Conservation (phyloP, 1,140 invertebrate species). For the Drosophila bipectinata region DNA sequence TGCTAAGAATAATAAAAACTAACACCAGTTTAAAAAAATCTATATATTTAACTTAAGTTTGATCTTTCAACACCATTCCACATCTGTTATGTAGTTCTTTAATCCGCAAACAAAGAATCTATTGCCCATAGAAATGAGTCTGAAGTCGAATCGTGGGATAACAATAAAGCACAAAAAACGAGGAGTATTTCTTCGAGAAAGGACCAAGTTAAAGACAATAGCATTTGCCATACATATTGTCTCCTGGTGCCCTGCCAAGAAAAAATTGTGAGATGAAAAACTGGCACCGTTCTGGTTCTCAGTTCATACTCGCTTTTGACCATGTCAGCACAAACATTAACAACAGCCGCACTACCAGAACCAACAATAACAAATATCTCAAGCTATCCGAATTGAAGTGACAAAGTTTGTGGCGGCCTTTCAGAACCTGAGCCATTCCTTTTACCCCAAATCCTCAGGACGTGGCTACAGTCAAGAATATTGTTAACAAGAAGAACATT, state of each 20-base stretch:
- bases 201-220: conserved; percentile 68
- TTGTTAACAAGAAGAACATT: conserved; percentile 72
- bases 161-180: conserved; percentile 28
- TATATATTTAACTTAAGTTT: too few species aligned
- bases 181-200: conserved; percentile 18
- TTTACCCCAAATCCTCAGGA: background rate
- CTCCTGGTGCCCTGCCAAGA: conserved; percentile 47
- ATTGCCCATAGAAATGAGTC: conserved; percentile 14
- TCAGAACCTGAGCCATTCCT: background rate
- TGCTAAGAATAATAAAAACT: too few species aligned
- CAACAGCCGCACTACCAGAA: conserved; percentile 10
- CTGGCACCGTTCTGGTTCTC: conserved; percentile 47
- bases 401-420: conserved; percentile 52
- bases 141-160: conserved; percentile 36
- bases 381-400: conserved; percentile 70
- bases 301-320: conserved; percentile 33
- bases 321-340: conserved; percentile 71
- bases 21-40: too few species aligned
- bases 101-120: conserved; percentile 33
- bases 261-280: conserved; percentile 13
- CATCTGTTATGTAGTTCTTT: background rate
- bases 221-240: conserved; percentile 56
- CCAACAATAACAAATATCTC: conserved; percentile 67
- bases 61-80: too few species aligned
- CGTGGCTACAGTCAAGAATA: conserved; percentile 54